Evolutionary conservation across 1,140 invertebrate species (phyloP), one percentile per base, ranked within the genome.

Genomic region (Lasioglossum albipes): DNA sequence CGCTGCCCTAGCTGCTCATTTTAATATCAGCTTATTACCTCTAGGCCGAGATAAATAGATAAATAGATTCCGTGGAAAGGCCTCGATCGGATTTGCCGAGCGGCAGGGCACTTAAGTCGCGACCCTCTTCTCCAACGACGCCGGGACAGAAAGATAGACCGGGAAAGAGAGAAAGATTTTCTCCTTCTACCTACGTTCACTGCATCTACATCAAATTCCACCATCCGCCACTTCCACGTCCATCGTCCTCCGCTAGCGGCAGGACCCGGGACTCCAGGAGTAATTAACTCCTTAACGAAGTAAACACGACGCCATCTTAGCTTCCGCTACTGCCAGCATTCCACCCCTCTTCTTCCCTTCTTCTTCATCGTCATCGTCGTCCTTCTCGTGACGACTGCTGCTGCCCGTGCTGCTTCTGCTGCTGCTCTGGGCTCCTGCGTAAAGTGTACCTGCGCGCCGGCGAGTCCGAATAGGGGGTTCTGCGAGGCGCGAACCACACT

Each of bases 231-330:
- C 86, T 87, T 84, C 86, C 86, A 84, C 88, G 87, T 89, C 88
- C 88, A 87, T 89, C 91, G 87, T 87, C 87, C 88, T 89, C 85
- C 88, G 59, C 78, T 78, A 74, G 81, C 82, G 81, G 86, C 83
- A 87, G 86, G 86, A 90, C 85, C 86, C 85, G 81, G 86, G 87
- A 91, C 91, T 92, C 87, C 82, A 86, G 87, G 87, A 92, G 91
- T 93, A 93, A 93, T 93, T 93, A 93, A 93, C 91, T 91, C 90
- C 91, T 92, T 93, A 93, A 93, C 92, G 92, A 93, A 93, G 92
- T 93, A 93, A 93, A 91, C 88, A 91, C 89, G 92, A 89, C 92
- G 92, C 92, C 92, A 93, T 93, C 91, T 93, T 93, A 89, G 89
- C 89, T 85, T 77, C 81, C 67, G 88, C 80, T 88, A 77, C 83